Evolutionary conservation across 1,140 invertebrate genomes (phyloP).

Genomic region (Orchestia grillus): DNA sequence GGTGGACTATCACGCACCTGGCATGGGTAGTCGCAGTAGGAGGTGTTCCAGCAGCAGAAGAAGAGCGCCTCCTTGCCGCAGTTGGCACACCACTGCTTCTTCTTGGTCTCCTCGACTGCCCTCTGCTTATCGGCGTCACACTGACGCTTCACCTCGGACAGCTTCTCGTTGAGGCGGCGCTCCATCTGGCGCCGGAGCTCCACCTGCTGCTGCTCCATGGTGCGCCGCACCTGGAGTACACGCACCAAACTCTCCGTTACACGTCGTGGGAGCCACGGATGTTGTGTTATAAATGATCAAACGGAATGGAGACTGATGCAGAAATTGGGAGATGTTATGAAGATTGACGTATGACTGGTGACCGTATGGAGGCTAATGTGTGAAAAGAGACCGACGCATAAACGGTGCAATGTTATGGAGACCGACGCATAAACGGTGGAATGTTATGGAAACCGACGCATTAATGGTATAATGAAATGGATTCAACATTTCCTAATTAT

Average conservation of each 20-base stretch:
- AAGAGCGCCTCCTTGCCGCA: constrained; percentile 89
- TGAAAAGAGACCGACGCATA: too few relatives aligned
- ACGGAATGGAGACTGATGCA: too few relatives aligned
- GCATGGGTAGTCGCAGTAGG: constrained; percentile 90
- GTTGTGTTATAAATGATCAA: too few relatives aligned
- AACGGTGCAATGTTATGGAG: too few relatives aligned
- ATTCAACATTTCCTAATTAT: too few relatives aligned
- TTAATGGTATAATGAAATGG: too few relatives aligned
- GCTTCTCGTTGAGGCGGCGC: constrained; percentile 61
- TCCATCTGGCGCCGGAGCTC: constrained; percentile 65
- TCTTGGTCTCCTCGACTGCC: constrained; percentile 82
- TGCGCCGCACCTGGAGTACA: constrained; percentile 76
- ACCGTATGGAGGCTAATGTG: too few relatives aligned
- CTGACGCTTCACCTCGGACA: constrained; percentile 75
- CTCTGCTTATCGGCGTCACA: constrained; percentile 77
- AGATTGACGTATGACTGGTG: too few relatives aligned
- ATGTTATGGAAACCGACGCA: too few relatives aligned
- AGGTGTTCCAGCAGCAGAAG: constrained; percentile 95
- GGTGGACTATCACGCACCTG: constrained; percentile 72
- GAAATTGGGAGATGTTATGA: too few relatives aligned
- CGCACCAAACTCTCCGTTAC: not conserved
- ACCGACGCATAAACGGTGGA: too few relatives aligned
- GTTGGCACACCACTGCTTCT: constrained; percentile 88
- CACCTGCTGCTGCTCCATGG: constrained; percentile 75
- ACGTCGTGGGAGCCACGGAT: too few relatives aligned